These are phyloP conservation scores for Chloroceryle aenea DNA, from an alignment of 2,113 vertebrate species.

Conservation along the genomic window DNA sequence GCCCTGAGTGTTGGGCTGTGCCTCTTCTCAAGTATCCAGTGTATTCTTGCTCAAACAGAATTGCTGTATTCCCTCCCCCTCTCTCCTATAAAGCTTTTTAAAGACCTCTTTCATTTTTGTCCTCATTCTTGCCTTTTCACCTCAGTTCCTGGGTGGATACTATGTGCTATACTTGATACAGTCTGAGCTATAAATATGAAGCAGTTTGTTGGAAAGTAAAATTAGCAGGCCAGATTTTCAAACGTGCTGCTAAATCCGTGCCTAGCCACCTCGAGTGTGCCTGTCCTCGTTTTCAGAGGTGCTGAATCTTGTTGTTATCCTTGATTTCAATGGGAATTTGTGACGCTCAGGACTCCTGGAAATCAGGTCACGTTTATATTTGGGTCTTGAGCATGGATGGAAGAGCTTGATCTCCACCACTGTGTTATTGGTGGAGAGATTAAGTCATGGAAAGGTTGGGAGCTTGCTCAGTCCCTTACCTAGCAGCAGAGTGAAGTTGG, in stretches of 20 bases:
- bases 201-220: constrained; percentile 60
- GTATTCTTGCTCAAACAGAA: background rate
- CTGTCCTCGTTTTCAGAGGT: constrained; percentile 32
- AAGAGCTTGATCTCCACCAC: background rate
- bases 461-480: background rate
- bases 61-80: background rate
- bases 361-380: constrained; percentile 42
- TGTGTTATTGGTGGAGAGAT: background rate
- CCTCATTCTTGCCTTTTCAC: constrained; percentile 63
- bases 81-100: background rate
- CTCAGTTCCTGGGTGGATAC: constrained; percentile 58
- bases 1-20: background rate
- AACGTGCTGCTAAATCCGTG: background rate
- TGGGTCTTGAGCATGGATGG: background rate
- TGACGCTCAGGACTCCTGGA: background rate
- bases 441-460: background rate
- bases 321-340: constrained; percentile 39
- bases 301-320: constrained; percentile 47
- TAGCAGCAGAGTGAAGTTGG: background rate
- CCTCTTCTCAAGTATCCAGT: background rate
- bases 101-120: constrained; percentile 41
- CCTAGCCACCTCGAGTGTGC: constrained; percentile 27
- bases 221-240: constrained; percentile 61
- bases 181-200: constrained; percentile 63
- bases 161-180: constrained; percentile 49